Evolutionary conservation across 2,888 invertebrate genomes (phyloP).

Genomic region (Limnephilus rhombicus): DNA sequence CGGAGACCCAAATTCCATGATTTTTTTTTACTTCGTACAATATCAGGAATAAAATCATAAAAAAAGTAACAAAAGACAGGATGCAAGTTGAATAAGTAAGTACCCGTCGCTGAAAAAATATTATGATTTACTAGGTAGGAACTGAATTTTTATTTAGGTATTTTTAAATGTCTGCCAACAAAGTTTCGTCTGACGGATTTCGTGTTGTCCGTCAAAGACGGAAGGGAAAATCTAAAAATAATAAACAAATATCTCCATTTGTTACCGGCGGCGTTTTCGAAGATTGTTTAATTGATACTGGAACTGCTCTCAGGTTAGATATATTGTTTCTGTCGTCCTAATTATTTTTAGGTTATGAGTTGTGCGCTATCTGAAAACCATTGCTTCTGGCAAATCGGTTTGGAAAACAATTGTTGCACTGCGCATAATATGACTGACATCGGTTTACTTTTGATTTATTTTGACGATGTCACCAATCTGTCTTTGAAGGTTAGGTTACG

Average conservation of each 20-base stretch:
- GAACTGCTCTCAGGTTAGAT: conserved; percentile 63
- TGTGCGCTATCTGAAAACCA: conserved; percentile 21
- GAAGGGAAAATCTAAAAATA: conserved; percentile 52
- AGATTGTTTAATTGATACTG: conserved; percentile 62
- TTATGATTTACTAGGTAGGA: neutral
- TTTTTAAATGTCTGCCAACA: conserved; percentile 45
- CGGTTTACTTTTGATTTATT: neutral
- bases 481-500: neutral
- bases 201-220: conserved; percentile 58
- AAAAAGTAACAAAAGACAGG: no score
- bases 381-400: neutral
- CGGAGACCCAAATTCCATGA: no score
- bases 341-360: conserved; percentile 51
- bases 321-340: conserved; percentile 2
- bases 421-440: neutral
- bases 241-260: conserved; percentile 49
- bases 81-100: neutral
- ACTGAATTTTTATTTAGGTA: neutral
- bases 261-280: conserved; percentile 55
- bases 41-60: no score
- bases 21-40: no score
- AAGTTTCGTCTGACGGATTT: conserved; percentile 52
- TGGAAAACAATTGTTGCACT: neutral
- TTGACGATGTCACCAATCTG: neutral
- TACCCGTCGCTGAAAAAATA: neutral